A percentile compares a stretch with the other conserved stretches of the same genome.
Conservation (phyloP, 2,797 vertebrate species). For the Gobionotothen gibberifrons region DNA sequence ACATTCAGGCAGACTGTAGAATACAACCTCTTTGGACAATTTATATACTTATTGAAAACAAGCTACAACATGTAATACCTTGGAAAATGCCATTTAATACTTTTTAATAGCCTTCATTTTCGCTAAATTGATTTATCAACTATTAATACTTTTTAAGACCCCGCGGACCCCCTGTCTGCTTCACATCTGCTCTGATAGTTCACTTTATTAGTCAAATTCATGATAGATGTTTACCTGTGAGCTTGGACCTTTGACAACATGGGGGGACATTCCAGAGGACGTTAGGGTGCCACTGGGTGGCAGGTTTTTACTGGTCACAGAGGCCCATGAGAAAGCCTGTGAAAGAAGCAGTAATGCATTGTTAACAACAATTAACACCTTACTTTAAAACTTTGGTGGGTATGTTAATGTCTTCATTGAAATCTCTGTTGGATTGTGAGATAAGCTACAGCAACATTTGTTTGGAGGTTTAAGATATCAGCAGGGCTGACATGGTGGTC, state of each 20-base stretch:
- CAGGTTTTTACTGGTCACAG: conserved; percentile 99
- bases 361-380: conserved; percentile 18
- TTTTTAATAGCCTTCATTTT: too few relatives aligned
- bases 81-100: too few relatives aligned
- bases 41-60: too few relatives aligned
- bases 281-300: conserved; percentile 95
- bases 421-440: background rate
- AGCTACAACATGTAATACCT: too few relatives aligned
- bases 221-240: conserved; percentile 92
- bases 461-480: too few relatives aligned
- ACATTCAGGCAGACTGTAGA: too few relatives aligned
- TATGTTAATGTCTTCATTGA: background rate
- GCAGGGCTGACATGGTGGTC: too few relatives aligned
- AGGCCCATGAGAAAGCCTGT: conserved; percentile 99
- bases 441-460: background rate
- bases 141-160: too few relatives aligned
- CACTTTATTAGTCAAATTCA: background rate
- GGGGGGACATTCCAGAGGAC: conserved; percentile 95
- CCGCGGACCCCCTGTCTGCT: background rate
- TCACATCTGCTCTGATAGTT: background rate
- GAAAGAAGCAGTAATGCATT: conserved; percentile 83
- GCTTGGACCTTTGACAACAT: conserved; percentile 95
- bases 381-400: background rate
- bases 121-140: too few relatives aligned
- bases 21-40: too few relatives aligned